Conservation (phyloP, 1,140 invertebrate genomes). For the Drosophila pandora region DNA sequence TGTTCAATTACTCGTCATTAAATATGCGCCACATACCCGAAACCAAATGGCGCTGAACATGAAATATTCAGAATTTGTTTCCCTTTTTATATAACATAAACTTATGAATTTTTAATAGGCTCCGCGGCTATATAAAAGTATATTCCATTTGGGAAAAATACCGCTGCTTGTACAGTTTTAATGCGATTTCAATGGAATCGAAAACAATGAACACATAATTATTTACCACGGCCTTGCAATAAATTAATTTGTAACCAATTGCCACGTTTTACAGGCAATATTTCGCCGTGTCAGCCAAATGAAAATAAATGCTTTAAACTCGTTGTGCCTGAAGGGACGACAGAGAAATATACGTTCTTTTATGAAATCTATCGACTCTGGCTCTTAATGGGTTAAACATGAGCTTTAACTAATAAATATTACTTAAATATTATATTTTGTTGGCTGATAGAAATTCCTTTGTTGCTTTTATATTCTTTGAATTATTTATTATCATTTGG, state of each 20-base stretch:
- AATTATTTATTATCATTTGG: conserved; percentile 8
- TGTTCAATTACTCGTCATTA: conserved; percentile 45
- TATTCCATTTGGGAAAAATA: conserved; percentile 15
- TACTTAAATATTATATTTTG: conserved; percentile 11
- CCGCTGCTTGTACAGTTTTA: conserved; percentile 10
- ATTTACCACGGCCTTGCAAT: conserved; percentile 28
- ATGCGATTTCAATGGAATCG: conserved; percentile 23
- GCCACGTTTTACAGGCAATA: conserved; percentile 5
- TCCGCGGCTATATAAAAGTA: conserved; percentile 10
- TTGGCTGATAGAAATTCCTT: conserved; percentile 17
- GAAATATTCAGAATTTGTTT: conserved; percentile 32
- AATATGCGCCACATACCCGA: conserved; percentile 15
- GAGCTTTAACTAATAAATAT: conserved; percentile 4
- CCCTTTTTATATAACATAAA: conserved; percentile 4
- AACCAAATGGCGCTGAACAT: conserved; percentile 19
- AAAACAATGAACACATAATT: conserved; percentile 34
- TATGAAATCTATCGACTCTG: neutral
- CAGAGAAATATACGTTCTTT: neutral
- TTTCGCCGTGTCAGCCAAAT: conserved; percentile 2
- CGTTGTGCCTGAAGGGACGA: neutral
- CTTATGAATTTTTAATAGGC: conserved; percentile 28
- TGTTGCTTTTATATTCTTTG: conserved; percentile 1
- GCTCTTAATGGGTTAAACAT: neutral
- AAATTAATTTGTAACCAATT: conserved; percentile 21
- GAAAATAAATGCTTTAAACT: conserved; percentile 6